phyloP scores from a whole-genome alignment of 2,113 vertebrate genomes.

The Gavialis gangeticus region DNA sequence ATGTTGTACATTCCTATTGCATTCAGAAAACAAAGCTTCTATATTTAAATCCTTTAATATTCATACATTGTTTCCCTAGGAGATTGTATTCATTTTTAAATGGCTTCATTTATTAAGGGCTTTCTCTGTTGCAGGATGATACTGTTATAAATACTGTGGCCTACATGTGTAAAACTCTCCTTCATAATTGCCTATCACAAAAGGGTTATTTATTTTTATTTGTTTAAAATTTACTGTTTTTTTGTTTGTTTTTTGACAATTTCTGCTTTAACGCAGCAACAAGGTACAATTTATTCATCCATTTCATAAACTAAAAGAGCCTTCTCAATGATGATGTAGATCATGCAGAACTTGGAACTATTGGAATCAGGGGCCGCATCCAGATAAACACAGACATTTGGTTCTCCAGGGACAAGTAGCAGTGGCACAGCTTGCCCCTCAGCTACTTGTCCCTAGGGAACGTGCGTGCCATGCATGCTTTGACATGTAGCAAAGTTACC shows the following conservation, averaged over 20 bases:
- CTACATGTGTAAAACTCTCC: neutral
- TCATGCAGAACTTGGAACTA: neutral
- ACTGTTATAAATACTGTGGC: neutral
- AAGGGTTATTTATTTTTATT: neutral
- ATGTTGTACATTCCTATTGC: neutral
- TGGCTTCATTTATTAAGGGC: neutral
- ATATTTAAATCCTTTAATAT: neutral
- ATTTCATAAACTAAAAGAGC: neutral
- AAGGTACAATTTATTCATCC: neutral
- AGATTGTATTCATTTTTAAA: neutral
- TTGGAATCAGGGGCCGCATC: neutral
- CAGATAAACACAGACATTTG: no score
- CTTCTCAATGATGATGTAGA: neutral
- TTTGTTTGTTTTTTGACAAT: neutral
- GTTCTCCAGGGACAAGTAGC: no score
- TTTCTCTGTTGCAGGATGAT: neutral
- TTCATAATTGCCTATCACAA: neutral
- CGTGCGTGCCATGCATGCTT: no score
- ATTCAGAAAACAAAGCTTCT: neutral
- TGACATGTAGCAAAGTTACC: no score
- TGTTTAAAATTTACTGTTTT: neutral
- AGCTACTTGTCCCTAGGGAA: no score
- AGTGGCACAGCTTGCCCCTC: no score
- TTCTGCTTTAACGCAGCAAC: neutral
- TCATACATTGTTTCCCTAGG: neutral